Base-by-base conservation (phyloP, 1,140 invertebrate genomes). In the Drosophila ambigua region DNA sequence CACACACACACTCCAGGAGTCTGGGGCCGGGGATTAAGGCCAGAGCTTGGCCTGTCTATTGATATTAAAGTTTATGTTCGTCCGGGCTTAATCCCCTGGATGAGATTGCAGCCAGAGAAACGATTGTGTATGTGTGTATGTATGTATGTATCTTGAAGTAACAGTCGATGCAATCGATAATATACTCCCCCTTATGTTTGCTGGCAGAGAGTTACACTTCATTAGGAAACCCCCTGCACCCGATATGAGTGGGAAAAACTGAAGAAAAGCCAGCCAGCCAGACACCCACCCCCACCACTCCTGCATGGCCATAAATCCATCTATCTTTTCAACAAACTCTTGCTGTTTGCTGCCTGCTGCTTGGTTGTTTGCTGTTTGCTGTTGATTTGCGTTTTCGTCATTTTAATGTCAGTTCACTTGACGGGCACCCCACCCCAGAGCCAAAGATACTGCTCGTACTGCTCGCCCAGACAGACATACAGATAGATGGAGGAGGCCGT, bases 321-420 rank as follows among this genome's bases (percentile, higher is more conserved):
- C 83, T 76, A 87, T 87, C 83, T 88, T 87, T 79, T 87, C 83
- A 87, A 88, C 83, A 88, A 83, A 88, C 63, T 79, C 61, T 52
- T 74, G 43, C 48, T 62, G 39, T 39, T 60, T 39, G 15, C 45
- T 65, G 16, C 16, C 16, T 39, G 15, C 45, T 65, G 61, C 69
- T 39, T 13, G 35, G 9, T 13, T 76, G 71, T 67, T 76, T 76
- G 77, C 60, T 72, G 79, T 88, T 88, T 88, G 84, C 83, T 89
- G 83, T 89, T 88, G 83, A 88, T 88, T 88, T 88, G 83, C 76
- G 83, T 88, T 88, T 88, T 88, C 83, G 83, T 88, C 83, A 88
- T 88, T 89, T 83, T 88, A 69, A 88, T 89, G 84, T 83, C 83
- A 89, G 84, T 83, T 83, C 72, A 79, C 62, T 88, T 88, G 83